Evolutionary conservation across 2,797 vertebrate species (phyloP).

Genomic region (Chanos chanos): DNA sequence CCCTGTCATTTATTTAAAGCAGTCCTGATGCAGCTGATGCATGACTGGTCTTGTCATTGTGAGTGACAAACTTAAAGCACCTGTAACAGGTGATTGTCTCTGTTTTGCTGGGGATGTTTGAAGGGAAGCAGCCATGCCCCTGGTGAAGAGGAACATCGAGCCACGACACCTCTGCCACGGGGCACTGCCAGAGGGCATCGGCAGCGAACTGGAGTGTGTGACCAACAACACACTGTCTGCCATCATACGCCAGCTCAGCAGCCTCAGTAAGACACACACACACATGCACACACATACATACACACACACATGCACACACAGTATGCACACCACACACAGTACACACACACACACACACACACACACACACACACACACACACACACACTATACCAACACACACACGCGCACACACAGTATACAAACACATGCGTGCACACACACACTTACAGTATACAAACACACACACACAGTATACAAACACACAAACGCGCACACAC

Average conservation of each 20-base stretch:
- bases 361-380: no score
- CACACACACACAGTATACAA: no score
- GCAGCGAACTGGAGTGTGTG: conserved; percentile 88
- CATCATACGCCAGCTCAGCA: conserved; percentile 89
- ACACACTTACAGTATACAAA: no score
- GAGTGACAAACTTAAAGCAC: not conserved
- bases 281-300: not conserved
- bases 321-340: no score
- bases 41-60: no score
- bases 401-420: no score
- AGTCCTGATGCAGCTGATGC: no score
- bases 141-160: conserved; percentile 85
- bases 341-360: no score
- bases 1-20: no score
- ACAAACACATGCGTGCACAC: no score
- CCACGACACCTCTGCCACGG: conserved; percentile 81
- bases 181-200: conserved; percentile 78
- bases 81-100: conserved; percentile 15
- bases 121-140: conserved; percentile 71
- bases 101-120: conserved; percentile 39
- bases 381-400: no score
- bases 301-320: not conserved
- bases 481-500: no score
- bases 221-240: conserved; percentile 88
- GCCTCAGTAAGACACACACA: conserved; percentile 76